phyloP scores from a whole-genome alignment of 2,797 vertebrate species.

The Leucoraja ocellata region DNA sequence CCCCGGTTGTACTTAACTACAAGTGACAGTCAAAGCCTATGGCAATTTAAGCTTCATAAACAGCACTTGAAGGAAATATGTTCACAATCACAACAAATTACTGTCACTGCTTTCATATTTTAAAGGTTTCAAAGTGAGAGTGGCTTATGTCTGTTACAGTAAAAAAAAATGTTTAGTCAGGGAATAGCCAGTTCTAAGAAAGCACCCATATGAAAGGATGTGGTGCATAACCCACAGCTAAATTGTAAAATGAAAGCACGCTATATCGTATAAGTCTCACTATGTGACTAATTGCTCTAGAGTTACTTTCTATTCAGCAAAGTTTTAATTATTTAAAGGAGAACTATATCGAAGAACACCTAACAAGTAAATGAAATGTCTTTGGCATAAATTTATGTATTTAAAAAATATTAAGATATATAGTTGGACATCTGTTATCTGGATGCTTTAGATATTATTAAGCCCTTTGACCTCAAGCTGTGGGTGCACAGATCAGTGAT shows the following conservation, averaged over 20 bases:
- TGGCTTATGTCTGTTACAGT: not conserved
- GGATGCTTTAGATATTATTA: not conserved
- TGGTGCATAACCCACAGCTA: not conserved
- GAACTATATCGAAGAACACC: not conserved
- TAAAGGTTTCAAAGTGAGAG: constrained; percentile 5
- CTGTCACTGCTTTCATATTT: not conserved
- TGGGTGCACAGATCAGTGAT: not conserved
- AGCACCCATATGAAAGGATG: not conserved
- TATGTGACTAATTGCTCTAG: constrained; percentile 10
- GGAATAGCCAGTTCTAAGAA: not conserved
- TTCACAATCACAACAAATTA: constrained; percentile 18
- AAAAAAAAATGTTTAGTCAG: not conserved
- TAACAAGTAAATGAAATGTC: not conserved
- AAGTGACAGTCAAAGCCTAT: constrained; percentile 30
- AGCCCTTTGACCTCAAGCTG: not conserved
- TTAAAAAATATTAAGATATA: not conserved
- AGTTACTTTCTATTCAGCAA: not conserved
- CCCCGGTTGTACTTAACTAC: not conserved
- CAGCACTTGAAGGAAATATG: constrained; percentile 17
- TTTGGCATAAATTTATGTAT: not conserved
- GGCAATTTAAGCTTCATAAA: constrained; percentile 27
- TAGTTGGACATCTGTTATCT: not conserved
- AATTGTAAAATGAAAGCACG: not conserved
- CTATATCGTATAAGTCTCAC: not conserved
- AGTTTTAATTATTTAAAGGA: not conserved